A percentile compares a stretch with the other conserved stretches of the same genome.
These are phyloP conservation scores for Syrista parreyssii DNA, from an alignment of 2,888 invertebrate species.

Conservation along the genomic window DNA sequence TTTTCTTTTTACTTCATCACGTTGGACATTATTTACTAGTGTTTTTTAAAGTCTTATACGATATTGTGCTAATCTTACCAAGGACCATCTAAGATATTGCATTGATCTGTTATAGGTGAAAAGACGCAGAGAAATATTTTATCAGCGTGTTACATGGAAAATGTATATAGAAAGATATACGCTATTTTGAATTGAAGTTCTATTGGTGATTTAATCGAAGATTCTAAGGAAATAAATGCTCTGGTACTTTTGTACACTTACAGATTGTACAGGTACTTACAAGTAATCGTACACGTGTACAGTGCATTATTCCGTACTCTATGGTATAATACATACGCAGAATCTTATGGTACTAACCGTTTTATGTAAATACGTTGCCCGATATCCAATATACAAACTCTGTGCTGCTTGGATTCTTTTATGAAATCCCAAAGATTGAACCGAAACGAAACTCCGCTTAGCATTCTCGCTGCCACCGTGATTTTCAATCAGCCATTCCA, in stretches of 20 bases:
- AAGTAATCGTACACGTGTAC: background rate
- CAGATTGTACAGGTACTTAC: background rate
- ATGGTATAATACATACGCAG: background rate
- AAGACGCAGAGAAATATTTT: background rate
- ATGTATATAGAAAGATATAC: background rate
- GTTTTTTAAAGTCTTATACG: background rate
- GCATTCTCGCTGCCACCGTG: background rate
- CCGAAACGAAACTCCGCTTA: background rate
- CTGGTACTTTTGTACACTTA: background rate
- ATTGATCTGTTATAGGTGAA: background rate
- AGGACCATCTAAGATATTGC: background rate
- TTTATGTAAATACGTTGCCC: background rate
- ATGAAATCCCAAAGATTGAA: background rate
- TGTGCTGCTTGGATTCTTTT: background rate
- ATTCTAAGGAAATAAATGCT: background rate
- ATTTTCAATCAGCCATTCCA: slow-evolving; percentile 12
- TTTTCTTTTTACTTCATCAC: background rate
- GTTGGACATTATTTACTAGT: background rate
- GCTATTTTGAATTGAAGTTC: background rate
- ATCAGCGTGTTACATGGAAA: too few species aligned
- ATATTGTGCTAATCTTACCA: too few species aligned
- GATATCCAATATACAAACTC: background rate
- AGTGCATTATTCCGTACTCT: background rate
- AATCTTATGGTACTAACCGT: background rate
- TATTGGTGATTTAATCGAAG: background rate